Evolutionary conservation across 2,888 invertebrate species (phyloP), one percentile per base, ranked within the genome.

Genomic region (Drosophila meridionalis): DNA sequence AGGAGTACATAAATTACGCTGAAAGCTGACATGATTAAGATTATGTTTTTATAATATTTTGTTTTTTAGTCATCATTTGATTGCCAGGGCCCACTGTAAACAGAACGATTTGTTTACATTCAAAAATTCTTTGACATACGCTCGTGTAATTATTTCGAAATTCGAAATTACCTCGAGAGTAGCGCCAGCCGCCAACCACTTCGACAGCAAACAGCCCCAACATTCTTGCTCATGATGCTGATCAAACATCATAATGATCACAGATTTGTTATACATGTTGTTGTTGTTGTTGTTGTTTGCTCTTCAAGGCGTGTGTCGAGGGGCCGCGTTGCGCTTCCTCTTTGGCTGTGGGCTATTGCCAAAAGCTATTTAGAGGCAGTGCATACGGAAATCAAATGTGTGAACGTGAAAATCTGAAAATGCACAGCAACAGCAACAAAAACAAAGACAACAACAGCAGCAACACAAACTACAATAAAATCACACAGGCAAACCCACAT

Each of bases 71-170:
- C 48, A 42, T 45, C 52, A 42, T 77, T 73, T 52, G 30, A 65
- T 58, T 38, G 65, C 57, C 68, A 48, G 48, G 61, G 66, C 53
- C 71, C 73, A 80, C 62, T 58, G 70, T 74, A 30, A 62, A 56
- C 52, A 57, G 47, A 45, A 64, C 60, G 59, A 69, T 78, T 80
- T 68, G 76, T 73, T 82, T 78, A 83, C 82, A 87, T 76, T 74
- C 47, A 12, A 47, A 53, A 63, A 79, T 68, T 68, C 72, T 75
- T 71, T 83, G 89, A 73, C 82, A 80, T 26, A 70, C 67, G 76
- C 48, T 73, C 72, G 67, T 81, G 78, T 88, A 81, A 88, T 79
- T 87, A 82, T 90, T 90, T 79, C 86, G 81, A 88, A 85, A 79
- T 86, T 83, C 75, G 75, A 81, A 90, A 79, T 83, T 81, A 76